Base-by-base conservation (phyloP, 2,797 vertebrate species). In the Anguilla marmorata region DNA sequence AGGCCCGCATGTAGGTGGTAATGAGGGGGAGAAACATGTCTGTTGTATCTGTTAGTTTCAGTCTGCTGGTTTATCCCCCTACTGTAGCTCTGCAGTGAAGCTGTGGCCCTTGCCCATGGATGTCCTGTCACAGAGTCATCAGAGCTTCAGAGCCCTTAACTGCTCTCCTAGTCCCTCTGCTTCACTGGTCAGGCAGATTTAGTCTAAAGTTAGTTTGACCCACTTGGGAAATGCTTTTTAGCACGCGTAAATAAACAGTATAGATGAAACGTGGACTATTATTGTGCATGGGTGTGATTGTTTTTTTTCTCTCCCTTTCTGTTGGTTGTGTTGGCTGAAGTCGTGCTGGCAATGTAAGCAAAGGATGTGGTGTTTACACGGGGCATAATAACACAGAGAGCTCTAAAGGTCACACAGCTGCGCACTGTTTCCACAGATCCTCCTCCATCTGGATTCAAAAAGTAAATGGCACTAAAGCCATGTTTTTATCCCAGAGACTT, bases 281-380 rank as follows among this genome's bases (percentile, higher is more conserved):
- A 60, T 85, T 85, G 87, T 27, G 72, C 50, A 74, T 45, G 83
- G 30, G 83, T 74, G 63, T 85, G 48, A 58, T 86, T 66, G 41
- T 37, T 86, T 45, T 86, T 86, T 37, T 41, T 79, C 5, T 76
- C 69, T 33, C 30, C 5, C 33, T 41, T 66, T 69, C 48, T 24
- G 27, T 66, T 3, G 30, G 54, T 66, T 41, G 56, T 33, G 58
- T 69, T 48, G 16, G 48, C 19, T 41, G 56, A 85, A 60, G 52
- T 30, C 14, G 58, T 63, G 54, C 54, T 63, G 86, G 60, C 41
- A 66, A 37, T n/a, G 50, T 33, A 50, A 84, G 30, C 80, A 87
- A 72, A 87, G 58, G 24, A 66, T 84, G 58, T 19, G 41, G 45
- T 87, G 80, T 84, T 87, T 87, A 87, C 80, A 52, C 48, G 52